These are phyloP conservation scores for Ceyx margarethae DNA, from an alignment of 2,113 vertebrate genomes.

Conservation along the genomic window DNA sequence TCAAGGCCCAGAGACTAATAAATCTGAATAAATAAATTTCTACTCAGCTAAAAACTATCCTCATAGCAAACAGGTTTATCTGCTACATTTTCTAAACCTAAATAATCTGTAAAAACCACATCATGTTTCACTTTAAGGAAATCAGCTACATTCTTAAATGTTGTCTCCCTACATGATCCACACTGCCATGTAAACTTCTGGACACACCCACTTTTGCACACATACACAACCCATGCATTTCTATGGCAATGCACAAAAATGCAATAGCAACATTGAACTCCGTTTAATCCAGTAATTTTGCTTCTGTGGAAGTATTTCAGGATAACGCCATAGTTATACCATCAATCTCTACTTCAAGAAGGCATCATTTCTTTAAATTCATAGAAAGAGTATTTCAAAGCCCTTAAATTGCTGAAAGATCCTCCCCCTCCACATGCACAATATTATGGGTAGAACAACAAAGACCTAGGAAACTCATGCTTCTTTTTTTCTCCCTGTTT, in stretches of 20 bases:
- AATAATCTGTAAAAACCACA: not conserved
- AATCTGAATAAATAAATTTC: not conserved
- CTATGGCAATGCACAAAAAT: not conserved
- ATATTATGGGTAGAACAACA: not conserved
- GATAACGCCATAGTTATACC: not conserved
- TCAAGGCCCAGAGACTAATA: not conserved
- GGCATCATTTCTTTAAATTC: not conserved
- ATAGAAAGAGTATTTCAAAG: not conserved
- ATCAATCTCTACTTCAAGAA: not conserved
- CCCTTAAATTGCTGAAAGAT: not conserved
- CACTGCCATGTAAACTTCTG: not conserved
- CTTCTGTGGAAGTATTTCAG: not conserved
- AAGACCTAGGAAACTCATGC: not conserved
- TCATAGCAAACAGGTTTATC: not conserved
- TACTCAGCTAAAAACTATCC: not conserved
- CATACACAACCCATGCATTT: not conserved
- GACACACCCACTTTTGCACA: not conserved
- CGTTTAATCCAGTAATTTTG: not conserved
- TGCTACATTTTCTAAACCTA: not conserved
- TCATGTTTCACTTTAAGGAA: not conserved
- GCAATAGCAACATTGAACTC: not conserved
- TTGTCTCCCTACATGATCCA: not conserved
- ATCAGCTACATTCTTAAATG: not conserved
- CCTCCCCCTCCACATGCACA: fast-evolving
- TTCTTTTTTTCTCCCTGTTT: not conserved